Percentiles rank a stretch among this genome's conserved stretches.
These are phyloP conservation scores for Drosophila suzukii DNA, from an alignment of 1,140 invertebrate species.

Conservation along the genomic window DNA sequence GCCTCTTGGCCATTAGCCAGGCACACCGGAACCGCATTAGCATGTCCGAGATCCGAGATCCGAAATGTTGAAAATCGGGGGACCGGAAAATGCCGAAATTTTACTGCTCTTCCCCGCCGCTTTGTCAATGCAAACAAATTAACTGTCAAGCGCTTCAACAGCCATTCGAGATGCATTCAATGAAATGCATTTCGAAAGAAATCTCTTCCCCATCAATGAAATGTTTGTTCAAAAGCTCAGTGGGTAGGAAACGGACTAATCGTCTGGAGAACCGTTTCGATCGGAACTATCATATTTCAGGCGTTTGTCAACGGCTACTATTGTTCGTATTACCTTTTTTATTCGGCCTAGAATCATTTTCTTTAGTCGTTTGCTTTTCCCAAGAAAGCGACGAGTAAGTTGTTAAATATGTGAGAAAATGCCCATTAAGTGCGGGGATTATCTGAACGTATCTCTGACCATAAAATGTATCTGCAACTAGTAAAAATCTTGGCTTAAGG, in stretches of 20 bases:
- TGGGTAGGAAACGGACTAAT: constrained; percentile 27
- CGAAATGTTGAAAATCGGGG: constrained; percentile 8
- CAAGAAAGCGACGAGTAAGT: background rate
- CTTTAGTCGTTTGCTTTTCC: constrained; percentile 5
- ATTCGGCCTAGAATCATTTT: constrained; percentile 25
- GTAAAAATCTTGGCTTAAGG: constrained; percentile 12
- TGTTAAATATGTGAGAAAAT: constrained; percentile 49
- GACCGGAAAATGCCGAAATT: constrained; percentile 63
- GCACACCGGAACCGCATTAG: constrained; percentile 79
- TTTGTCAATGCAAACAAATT: constrained; percentile 73
- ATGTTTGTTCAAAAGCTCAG: constrained; percentile 35
- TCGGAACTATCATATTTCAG: constrained; percentile 71
- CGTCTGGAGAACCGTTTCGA: constrained; percentile 41
- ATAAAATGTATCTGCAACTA: constrained; percentile 18
- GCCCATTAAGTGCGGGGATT: constrained; percentile 14
- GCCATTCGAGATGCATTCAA: constrained; percentile 63
- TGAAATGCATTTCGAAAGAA: constrained; percentile 62
- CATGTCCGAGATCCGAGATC: constrained; percentile 43
- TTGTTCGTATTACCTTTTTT: constrained; percentile 44
- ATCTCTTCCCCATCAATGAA: constrained; percentile 40
- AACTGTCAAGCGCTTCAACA: constrained; percentile 71
- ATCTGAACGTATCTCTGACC: constrained; percentile 6
- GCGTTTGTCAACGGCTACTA: constrained; percentile 67
- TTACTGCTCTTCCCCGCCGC: constrained; percentile 26
- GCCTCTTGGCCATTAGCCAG: constrained; percentile 51